phyloP scores from a whole-genome alignment of 2,797 vertebrate species.

The Stomatorhinus walkeri region DNA sequence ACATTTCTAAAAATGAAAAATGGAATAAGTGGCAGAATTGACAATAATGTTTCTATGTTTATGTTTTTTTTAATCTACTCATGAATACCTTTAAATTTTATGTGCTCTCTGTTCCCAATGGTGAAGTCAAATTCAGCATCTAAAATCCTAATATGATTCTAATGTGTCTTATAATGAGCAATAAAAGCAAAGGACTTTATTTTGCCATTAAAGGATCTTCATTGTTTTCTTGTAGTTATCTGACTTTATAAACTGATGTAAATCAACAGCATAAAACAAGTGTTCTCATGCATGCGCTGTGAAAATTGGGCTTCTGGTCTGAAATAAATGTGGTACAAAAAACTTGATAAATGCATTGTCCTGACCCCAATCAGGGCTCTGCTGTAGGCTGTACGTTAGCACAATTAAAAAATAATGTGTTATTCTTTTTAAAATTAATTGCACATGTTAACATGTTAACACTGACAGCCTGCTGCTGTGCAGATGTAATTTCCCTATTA shows the following conservation, averaged over 20 bases:
- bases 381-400: not conserved
- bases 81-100: not conserved
- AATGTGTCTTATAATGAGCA: not conserved
- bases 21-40: not conserved
- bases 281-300: not conserved
- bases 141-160: not conserved
- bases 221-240: not conserved
- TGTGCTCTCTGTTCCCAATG: not conserved
- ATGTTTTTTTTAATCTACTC: not conserved
- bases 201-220: not conserved
- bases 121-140: not conserved
- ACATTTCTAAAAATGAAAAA: not conserved
- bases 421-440: not conserved
- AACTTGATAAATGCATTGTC: not conserved
- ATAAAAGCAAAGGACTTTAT: not conserved
- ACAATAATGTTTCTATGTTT: not conserved
- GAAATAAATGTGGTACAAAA: not conserved
- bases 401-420: not conserved
- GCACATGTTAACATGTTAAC: not conserved
- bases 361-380: not conserved
- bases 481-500: conserved; percentile 60
- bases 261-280: not conserved
- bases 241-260: not conserved
- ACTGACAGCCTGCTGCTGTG: conserved; percentile 40
- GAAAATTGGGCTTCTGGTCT: not conserved